Conservation (phyloP, 2,888 invertebrate genomes). For the Seira ritae region DNA sequence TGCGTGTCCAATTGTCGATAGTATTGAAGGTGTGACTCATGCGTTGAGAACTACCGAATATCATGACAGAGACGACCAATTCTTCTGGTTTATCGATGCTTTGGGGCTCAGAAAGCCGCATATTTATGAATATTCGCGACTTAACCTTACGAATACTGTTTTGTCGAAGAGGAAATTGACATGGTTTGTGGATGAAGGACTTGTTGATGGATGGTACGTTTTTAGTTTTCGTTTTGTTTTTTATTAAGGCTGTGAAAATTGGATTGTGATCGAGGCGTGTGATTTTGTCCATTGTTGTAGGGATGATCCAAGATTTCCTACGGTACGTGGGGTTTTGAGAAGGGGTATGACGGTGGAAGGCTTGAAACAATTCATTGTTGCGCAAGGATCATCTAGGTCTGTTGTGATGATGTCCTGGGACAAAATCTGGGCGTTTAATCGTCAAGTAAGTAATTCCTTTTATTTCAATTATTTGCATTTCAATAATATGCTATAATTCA, state of each 20-base stretch:
- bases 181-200: slow-evolving; percentile 96
- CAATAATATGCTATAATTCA: background rate
- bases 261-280: no score
- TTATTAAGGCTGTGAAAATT: background rate
- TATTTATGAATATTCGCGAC: slow-evolving; percentile 96
- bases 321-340: slow-evolving; percentile 96
- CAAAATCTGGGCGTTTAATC: slow-evolving; percentile 99
- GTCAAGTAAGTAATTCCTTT: slow-evolving; percentile 85
- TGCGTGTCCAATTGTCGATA: slow-evolving; percentile 99
- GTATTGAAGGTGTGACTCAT: slow-evolving; percentile 97
- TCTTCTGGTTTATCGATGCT: slow-evolving; percentile 96
- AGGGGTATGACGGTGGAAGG: slow-evolving; percentile 99
- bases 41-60: slow-evolving; percentile 98
- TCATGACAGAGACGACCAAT: slow-evolving; percentile 98
- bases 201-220: slow-evolving; percentile 95
- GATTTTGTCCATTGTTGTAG: no score
- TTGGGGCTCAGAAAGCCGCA: slow-evolving; percentile 90
- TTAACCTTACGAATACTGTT: slow-evolving; percentile 99
- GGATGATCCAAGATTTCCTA: slow-evolving; percentile 99
- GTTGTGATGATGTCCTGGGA: slow-evolving; percentile 99
- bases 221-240: background rate
- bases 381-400: slow-evolving; percentile 97
- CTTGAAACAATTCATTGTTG: slow-evolving; percentile 95
- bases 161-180: slow-evolving; percentile 97
- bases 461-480: no score